phyloP scores from a whole-genome alignment of 2,113 vertebrate species.

The Apus apus region DNA sequence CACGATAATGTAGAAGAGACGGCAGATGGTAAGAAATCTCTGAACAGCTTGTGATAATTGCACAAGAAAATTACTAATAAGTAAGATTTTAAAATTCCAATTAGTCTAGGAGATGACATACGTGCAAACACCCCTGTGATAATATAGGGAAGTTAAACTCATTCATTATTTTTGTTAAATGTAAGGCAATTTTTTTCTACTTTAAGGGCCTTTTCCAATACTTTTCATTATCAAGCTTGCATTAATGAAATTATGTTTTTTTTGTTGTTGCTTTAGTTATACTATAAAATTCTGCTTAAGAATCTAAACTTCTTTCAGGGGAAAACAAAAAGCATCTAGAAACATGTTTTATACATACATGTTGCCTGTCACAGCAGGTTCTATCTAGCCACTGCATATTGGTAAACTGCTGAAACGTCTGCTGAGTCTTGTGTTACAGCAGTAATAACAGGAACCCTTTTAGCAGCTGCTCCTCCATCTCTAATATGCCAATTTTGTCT shows the following conservation, averaged over 20 bases:
- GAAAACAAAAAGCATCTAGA: not conserved
- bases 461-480: not conserved
- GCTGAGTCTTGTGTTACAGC: not conserved
- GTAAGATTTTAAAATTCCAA: not conserved
- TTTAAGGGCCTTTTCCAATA: not conserved
- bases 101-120: not conserved
- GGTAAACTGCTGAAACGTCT: not conserved
- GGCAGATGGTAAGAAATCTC: constrained; percentile 79
- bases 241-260: not conserved
- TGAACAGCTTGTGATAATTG: not conserved
- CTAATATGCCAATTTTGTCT: not conserved
- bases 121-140: not conserved
- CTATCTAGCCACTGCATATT: not conserved
- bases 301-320: not conserved
- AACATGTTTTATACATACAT: not conserved
- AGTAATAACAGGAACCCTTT: not conserved
- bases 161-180: not conserved
- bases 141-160: not conserved
- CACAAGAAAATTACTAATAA: not conserved
- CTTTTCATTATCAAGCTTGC: not conserved
- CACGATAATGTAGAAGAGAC: constrained; percentile 70
- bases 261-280: not conserved
- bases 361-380: not conserved
- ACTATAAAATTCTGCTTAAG: not conserved
- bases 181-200: not conserved